phyloP scores from a whole-genome alignment of 64 coral and sea anemone species.

The Anthopleura sola region DNA sequence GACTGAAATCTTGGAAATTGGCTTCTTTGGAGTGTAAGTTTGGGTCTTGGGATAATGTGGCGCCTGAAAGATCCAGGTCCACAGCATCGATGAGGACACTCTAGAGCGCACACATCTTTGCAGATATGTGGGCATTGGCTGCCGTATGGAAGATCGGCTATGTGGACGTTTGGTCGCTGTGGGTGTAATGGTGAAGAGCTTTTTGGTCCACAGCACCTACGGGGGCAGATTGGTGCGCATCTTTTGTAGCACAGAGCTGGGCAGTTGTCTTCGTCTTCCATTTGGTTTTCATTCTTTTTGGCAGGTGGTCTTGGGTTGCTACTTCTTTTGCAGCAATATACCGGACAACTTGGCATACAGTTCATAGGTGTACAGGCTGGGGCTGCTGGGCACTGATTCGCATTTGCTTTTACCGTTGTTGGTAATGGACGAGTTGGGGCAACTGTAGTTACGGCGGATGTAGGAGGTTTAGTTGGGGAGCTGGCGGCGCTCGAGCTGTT shows the following conservation, averaged over 20 bases:
- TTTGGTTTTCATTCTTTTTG: not conserved
- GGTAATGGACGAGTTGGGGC: conserved; percentile 10
- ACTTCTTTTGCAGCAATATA: conserved; percentile 37
- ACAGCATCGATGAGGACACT: conserved; percentile 89
- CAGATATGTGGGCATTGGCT: conserved; percentile 69
- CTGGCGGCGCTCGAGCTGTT: not conserved
- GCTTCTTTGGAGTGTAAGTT: not conserved
- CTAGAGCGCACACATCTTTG: conserved; percentile 81
- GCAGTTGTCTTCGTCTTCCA: conserved; percentile 12
- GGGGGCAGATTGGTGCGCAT: conserved; percentile 58
- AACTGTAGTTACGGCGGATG: conserved; percentile 22
- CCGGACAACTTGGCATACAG: conserved; percentile 40
- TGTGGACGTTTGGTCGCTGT: conserved; percentile 36
- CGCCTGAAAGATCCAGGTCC: conserved; percentile 79
- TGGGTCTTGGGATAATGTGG: conserved; percentile 6
- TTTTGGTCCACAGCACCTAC: conserved; percentile 75
- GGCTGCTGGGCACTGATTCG: conserved; percentile 8
- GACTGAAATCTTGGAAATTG: not conserved
- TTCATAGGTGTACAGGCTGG: conserved; percentile 27
- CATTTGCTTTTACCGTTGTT: conserved; percentile 5
- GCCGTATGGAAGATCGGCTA: conserved; percentile 21
- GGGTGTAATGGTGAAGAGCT: conserved; percentile 16
- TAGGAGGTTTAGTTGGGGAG: conserved; percentile 15
- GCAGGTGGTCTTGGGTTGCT: conserved; percentile 10
- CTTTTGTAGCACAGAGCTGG: conserved; percentile 54